Evolutionary conservation across 2,797 vertebrate genomes (phyloP), one percentile per base, ranked within the genome.

Genomic region (Gobio occitaniae): DNA sequence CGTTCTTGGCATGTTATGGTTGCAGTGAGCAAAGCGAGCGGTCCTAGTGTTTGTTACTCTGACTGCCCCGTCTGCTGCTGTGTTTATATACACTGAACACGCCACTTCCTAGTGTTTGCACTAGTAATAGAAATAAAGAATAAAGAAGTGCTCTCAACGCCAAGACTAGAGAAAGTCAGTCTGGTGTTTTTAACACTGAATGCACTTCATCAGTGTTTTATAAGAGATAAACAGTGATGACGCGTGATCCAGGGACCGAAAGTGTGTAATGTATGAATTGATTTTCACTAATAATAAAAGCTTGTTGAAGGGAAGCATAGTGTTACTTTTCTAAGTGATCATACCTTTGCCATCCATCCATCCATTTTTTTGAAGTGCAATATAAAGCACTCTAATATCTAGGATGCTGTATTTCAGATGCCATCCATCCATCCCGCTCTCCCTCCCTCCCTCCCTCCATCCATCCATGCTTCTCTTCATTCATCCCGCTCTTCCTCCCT

Each of bases 11-110:
- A 63, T 66, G 78, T 82, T 78, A 72, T 68, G 15, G 59, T 50
- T 47, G n/a, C 32, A 87, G 86, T 80, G 48, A 65, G 48, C 88
- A 17, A 21, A 82, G 48, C 70, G 47, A 66, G 25, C 36, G 16
- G 32, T 82, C 71, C 80, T 54, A 25, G 86, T 82, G 48, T 84
- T 82, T 77, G 25, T 65, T 63, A 48, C 84, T 89, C 61, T 84
- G 87, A 82, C 91, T 21, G 59, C 75, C 88, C 87, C 86, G 91
- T 90, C 87, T 48, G 71, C 38, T 66, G 44, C 78, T 36, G 72
- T 59, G 75, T 78, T 9, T 63, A 25, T 59, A n/a, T 61, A 59
- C 52, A 56, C 19, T 21, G 56, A n/a, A 59, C 56, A n/a, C 12
- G 11, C 0, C 59, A 61, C 59, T 25, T 61, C 12, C 13, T 4